A percentile compares a stretch with the other conserved stretches of the same genome.
Conservation (phyloP, 2,888 invertebrate species). For the Orchesellides sinensis region DNA sequence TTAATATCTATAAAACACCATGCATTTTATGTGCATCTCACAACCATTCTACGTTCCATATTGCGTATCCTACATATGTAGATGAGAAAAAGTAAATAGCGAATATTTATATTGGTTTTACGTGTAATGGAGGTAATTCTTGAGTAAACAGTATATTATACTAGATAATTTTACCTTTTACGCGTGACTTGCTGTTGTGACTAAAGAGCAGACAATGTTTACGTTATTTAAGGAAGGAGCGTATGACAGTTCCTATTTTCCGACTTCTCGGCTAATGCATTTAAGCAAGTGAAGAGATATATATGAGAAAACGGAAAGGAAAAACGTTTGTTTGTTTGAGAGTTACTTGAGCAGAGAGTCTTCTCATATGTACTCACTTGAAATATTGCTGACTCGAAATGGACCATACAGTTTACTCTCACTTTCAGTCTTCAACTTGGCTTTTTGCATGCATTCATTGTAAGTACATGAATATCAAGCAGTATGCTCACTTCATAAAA, state of each 20-base stretch:
- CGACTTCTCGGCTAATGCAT: too few relatives aligned
- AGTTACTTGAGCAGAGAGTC: conserved; percentile 38
- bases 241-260: neutral
- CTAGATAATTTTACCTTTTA: conserved; percentile 23
- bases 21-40: neutral
- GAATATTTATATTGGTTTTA: neutral
- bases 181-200: conserved; percentile 16
- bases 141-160: conserved; percentile 21
- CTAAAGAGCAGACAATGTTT: conserved; percentile 14
- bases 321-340: conserved; percentile 45
- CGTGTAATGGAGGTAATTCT: conserved; percentile 22
- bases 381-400: conserved; percentile 39
- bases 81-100: too few relatives aligned
- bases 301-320: neutral
- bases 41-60: neutral
- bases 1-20: too few relatives aligned
- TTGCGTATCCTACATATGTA: too few relatives aligned
- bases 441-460: neutral
- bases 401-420: neutral
- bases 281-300: too few relatives aligned
- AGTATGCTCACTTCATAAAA: too few relatives aligned
- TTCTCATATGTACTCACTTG: conserved; percentile 22
- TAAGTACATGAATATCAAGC: too few relatives aligned
- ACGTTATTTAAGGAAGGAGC: neutral
- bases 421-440: too few relatives aligned